These are phyloP conservation scores for Phalacrocorax brasilianus DNA, from an alignment of 2,113 vertebrate species.

Conservation along the genomic window DNA sequence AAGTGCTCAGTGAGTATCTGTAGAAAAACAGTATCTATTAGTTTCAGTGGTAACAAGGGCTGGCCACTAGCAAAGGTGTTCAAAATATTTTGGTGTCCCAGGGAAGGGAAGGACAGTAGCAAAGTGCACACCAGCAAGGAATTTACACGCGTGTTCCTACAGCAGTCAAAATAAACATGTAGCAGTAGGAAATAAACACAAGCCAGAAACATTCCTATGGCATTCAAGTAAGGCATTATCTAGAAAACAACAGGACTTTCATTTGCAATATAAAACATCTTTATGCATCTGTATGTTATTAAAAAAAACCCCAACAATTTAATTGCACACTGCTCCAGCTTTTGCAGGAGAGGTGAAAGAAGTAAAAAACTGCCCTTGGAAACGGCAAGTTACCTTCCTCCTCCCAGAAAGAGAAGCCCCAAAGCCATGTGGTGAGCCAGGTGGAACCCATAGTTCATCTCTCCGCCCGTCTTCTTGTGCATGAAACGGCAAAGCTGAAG, in stretches of 20 bases:
- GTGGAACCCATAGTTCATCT: slow-evolving; percentile 99
- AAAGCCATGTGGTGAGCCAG: slow-evolving; percentile 98
- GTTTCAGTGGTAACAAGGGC: background rate
- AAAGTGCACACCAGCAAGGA: background rate
- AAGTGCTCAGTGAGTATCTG: slow-evolving; percentile 94
- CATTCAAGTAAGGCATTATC: background rate
- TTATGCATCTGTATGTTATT: background rate
- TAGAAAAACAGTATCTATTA: background rate
- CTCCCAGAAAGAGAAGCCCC: slow-evolving; percentile 93
- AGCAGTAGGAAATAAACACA: background rate
- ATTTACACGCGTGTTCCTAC: background rate
- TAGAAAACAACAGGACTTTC: background rate
- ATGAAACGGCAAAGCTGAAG: slow-evolving; percentile 95
- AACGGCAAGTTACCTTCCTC: slow-evolving; percentile 84
- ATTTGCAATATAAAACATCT: fast-evolving
- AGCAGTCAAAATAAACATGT: background rate
- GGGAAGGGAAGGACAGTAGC: background rate
- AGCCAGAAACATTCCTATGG: background rate
- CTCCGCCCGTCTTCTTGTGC: slow-evolving; percentile 92
- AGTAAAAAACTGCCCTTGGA: background rate
- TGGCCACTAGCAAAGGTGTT: no score
- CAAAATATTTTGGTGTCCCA: background rate
- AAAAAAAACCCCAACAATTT: background rate
- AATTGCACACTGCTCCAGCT: background rate
- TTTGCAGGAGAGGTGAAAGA: background rate